phyloP scores from a whole-genome alignment of 1,140 invertebrate species.

The Tyrophagus putrescentiae region DNA sequence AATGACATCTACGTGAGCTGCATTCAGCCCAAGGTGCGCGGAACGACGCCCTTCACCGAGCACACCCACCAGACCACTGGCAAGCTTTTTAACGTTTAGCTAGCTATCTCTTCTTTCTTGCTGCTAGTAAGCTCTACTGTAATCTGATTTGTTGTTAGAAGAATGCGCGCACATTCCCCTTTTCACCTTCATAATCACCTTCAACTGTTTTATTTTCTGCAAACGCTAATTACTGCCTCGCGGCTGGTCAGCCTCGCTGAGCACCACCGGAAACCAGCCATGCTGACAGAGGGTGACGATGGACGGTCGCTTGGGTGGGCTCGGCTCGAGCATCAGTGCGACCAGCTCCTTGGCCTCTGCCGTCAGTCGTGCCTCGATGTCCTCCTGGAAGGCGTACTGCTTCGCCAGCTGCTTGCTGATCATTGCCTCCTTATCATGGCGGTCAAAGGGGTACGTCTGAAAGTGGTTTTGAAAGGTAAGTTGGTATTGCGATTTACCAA shows the following conservation, averaged over 20 bases:
- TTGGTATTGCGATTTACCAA: too few relatives aligned
- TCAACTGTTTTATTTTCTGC: too few relatives aligned
- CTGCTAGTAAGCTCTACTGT: too few relatives aligned
- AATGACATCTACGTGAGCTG: conserved; percentile 66
- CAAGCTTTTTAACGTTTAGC: conserved; percentile 38
- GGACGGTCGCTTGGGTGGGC: neutral
- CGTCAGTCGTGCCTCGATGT: neutral
- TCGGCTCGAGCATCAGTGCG: conserved; percentile 25
- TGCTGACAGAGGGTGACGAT: neutral
- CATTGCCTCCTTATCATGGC: conserved; percentile 35
- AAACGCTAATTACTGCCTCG: too few relatives aligned
- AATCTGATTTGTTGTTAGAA: too few relatives aligned
- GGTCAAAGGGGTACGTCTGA: conserved; percentile 36
- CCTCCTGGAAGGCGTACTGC: neutral
- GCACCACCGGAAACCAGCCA: neutral
- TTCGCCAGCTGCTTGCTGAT: conserved; percentile 38
- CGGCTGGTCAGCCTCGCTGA: neutral
- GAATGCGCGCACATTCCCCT: too few relatives aligned
- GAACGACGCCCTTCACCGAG: conserved; percentile 41
- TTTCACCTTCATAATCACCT: too few relatives aligned
- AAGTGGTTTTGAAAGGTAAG: too few relatives aligned
- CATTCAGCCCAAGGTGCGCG: conserved; percentile 47
- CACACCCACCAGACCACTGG: conserved; percentile 40
- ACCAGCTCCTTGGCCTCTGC: neutral
- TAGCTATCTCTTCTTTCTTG: too few relatives aligned